Percentiles rank a stretch among this genome's conserved stretches.
phyloP scores from a whole-genome alignment of 2,797 vertebrate genomes.

The Atherinosoma microstoma region DNA sequence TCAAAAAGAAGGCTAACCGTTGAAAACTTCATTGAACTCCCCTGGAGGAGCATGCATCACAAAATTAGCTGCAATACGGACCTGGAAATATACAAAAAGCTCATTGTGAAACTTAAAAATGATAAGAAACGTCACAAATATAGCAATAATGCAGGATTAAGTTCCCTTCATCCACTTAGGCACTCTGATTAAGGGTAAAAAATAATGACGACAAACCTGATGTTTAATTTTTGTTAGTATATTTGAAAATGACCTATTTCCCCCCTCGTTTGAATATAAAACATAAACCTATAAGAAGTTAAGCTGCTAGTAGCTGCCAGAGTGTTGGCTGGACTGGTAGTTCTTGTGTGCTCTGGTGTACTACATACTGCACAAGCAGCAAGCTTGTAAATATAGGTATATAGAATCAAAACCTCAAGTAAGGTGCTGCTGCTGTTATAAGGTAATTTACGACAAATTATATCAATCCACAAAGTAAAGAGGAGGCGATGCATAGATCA shows the following conservation, averaged over 20 bases:
- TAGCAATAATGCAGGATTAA: neutral
- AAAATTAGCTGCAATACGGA: slow-evolving; percentile 94
- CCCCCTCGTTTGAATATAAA: neutral
- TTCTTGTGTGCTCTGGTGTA: slow-evolving; percentile 15
- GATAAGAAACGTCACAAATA: neutral
- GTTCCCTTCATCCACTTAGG: neutral
- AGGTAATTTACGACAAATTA: neutral
- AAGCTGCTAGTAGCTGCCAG: slow-evolving; percentile 32
- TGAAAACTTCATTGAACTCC: slow-evolving; percentile 98
- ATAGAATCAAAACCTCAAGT: slow-evolving; percentile 39
- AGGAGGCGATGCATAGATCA: too few species aligned
- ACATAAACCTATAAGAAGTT: neutral
- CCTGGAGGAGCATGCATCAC: slow-evolving; percentile 95
- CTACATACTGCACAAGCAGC: too few species aligned
- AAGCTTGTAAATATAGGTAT: slow-evolving; percentile 70
- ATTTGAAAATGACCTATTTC: neutral
- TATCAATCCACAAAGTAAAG: neutral
- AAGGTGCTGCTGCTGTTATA: slow-evolving; percentile 5
- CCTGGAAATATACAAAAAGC: slow-evolving; percentile 78
- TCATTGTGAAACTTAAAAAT: slow-evolving; percentile 11
- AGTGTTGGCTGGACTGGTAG: slow-evolving; percentile 30
- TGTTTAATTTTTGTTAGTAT: neutral
- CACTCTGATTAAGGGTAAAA: neutral
- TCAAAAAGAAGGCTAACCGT: slow-evolving; percentile 84
- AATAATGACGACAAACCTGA: neutral